phyloP scores from a whole-genome alignment of 2,113 vertebrate species.

The Carollia perspicillata region DNA sequence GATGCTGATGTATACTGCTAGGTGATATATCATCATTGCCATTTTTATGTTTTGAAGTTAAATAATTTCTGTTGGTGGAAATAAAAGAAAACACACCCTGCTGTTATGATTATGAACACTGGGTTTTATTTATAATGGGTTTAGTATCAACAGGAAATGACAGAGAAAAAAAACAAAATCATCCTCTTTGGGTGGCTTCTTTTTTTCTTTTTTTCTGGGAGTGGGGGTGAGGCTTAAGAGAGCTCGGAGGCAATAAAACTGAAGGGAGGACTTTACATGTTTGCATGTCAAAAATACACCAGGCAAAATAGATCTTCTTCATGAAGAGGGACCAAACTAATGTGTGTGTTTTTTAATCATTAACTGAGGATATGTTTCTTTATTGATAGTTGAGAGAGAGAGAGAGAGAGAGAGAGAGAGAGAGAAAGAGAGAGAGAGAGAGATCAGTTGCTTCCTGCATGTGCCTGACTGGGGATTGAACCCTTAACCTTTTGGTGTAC shows the following conservation, averaged over 20 bases:
- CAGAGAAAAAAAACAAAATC: conserved; percentile 11
- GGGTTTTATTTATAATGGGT: not conserved
- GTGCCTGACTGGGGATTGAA: too few species aligned
- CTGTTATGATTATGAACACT: not conserved
- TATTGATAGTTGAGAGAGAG: too few species aligned
- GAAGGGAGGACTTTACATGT: not conserved
- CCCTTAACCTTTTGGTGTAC: too few species aligned
- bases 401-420: too few species aligned
- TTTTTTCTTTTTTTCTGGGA: not conserved
- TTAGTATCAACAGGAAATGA: not conserved
- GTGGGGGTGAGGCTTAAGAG: not conserved
- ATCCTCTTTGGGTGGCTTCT: not conserved
- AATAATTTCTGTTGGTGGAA: not conserved
- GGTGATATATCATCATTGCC: not conserved
- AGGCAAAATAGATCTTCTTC: not conserved
- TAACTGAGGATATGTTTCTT: too few species aligned
- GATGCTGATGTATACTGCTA: not conserved
- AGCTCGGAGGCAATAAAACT: not conserved
- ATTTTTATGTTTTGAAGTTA: conserved; percentile 26
- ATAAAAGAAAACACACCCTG: not conserved
- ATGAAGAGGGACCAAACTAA: not conserved
- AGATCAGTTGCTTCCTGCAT: too few species aligned
- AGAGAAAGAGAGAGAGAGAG: too few species aligned
- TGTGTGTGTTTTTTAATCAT: too few species aligned
- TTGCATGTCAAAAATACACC: not conserved